Base-by-base conservation (phyloP, 2,113 vertebrate genomes). In the Athene cunicularia region DNA sequence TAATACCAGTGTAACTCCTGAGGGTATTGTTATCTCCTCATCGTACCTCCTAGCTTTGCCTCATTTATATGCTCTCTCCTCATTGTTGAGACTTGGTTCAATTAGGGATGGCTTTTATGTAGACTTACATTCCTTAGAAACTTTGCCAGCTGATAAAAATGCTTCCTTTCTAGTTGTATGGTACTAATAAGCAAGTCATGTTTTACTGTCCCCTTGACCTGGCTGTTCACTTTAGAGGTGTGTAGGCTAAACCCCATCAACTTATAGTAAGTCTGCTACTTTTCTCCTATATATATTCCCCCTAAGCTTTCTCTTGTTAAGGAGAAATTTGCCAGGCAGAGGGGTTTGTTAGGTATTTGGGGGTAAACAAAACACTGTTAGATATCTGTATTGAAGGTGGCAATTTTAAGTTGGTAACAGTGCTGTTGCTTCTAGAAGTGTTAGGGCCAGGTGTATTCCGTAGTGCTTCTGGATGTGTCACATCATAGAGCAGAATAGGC, bases 81-180 rank as follows among this genome's bases (percentile, higher is more conserved):
- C 86, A 77, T 97, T 93, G 93, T 95, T 94, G 89, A 88, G 82
- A 58, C 96, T 97, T 95, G 86, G 88, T 98, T 97, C 81, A 71
- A 62, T 86, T 80, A 92, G 91, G 71, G 91, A 97, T 98, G 93
- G 80, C 95, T 98, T 98, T 98, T 98, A 97, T 84, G 33, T 88
- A 94, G 86, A 45, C 67, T 70, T 91, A 49, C 19, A 76, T 94
- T 89, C 73, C 73, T 97, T 93, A 92, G 95, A 96, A 98, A 97
- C 90, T 97, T 96, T 76, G 74, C 92, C 94, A 91, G 96, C 95
- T 94, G 95, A 97, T 97, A 96, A 98, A 92, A 97, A 82, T 23
- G 39, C 92, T 96, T 97, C 89, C 83, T 95, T 93, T 97, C 77
- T 88, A 75, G 73, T 50, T 90, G 39, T 70, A 90, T 71, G 74